Evolutionary conservation across 2,113 vertebrate species (phyloP), one percentile per base, ranked within the genome.

Genomic region (Crotalus helleri): DNA sequence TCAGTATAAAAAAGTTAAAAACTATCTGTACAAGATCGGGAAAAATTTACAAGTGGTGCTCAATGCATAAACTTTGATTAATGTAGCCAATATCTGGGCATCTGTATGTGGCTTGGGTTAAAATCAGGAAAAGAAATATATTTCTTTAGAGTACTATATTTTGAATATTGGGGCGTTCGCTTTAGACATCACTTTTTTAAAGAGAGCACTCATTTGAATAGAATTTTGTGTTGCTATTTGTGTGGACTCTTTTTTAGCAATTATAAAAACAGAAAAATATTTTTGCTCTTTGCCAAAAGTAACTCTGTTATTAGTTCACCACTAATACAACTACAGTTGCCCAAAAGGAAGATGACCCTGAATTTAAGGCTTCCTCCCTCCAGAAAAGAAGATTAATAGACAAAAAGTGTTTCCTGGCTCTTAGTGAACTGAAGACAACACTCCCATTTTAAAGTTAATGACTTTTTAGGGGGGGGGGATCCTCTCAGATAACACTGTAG

Each of bases 241-340:
- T 44, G 24, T 0, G 0, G 17, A 87, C 10, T 0, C 1, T 87
- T 15, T 1, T 0, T 21, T 64, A 93, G 8, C 24, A 88, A 94
- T 49, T 2, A 7, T 44, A 21, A 13, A 51, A 21, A 29, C 11
- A n/a, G 19, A 19, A 61, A 85, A 92, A 53, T 17, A 58, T 53
- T 51, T 33, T 54, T 55, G 55, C 39, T 49, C 46, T 44, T 58
- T 49, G 46, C 39, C 54, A 58, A 29, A 58, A 87, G n/a, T n/a
- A 39, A 81, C 6, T 91, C 55, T 51, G 6, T 26, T 46, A 23
- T 59, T 44, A 51, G 1, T 53, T 81, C 74, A 44, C 7, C 21
- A 81, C 17, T n/a, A 15, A 69, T 69, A 29, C 29, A 69, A 81
- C 33, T 81, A 39, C 7, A 39, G 15, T 81, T 81, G 19, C 1